These are phyloP conservation scores for Melanostoma mellinum DNA, from an alignment of 2,888 invertebrate genomes.

Conservation along the genomic window DNA sequence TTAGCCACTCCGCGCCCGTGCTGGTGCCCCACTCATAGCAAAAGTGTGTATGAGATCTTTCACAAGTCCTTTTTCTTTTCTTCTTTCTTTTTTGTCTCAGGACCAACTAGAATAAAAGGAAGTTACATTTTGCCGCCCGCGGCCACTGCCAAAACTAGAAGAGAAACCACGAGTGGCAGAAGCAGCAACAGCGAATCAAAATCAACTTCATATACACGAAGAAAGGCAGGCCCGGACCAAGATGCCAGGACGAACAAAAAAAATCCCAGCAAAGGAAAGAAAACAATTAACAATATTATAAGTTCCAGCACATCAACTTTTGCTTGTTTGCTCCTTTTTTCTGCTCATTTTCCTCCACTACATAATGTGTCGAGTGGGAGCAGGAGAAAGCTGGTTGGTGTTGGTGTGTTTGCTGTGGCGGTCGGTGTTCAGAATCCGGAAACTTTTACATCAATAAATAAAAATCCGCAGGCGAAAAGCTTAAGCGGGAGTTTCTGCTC, in stretches of 20 bases:
- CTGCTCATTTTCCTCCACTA: constrained; percentile 14
- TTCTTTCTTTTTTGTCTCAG: constrained; percentile 6
- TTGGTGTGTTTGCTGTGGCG: constrained; percentile 4
- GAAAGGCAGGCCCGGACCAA: constrained; percentile 1
- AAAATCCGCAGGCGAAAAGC: constrained; percentile 67
- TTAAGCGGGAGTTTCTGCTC: constrained; percentile 29
- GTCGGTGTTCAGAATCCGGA: constrained; percentile 56
- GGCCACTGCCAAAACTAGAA: constrained; percentile 33
- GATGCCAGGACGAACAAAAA: constrained; percentile 12
- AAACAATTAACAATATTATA: constrained; percentile 72
- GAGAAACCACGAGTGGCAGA: constrained; percentile 35
- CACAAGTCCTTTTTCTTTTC: constrained; percentile 20
- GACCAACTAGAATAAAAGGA: constrained; percentile 47
- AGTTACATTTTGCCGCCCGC: constrained; percentile 34
- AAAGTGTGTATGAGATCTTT: constrained; percentile 23
- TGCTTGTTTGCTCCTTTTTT: constrained; percentile 50
- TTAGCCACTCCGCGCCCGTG: neutral
- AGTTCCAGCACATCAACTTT: constrained; percentile 66
- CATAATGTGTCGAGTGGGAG: neutral
- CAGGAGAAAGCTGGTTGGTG: neutral
- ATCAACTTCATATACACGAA: constrained; percentile 34
- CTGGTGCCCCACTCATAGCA: neutral
- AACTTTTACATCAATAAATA: constrained; percentile 71
- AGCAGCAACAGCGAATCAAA: constrained; percentile 17
- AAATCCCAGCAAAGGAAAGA: constrained; percentile 43